Conservation (phyloP, 1,140 invertebrate genomes). For the Bradynema listronoti region DNA sequence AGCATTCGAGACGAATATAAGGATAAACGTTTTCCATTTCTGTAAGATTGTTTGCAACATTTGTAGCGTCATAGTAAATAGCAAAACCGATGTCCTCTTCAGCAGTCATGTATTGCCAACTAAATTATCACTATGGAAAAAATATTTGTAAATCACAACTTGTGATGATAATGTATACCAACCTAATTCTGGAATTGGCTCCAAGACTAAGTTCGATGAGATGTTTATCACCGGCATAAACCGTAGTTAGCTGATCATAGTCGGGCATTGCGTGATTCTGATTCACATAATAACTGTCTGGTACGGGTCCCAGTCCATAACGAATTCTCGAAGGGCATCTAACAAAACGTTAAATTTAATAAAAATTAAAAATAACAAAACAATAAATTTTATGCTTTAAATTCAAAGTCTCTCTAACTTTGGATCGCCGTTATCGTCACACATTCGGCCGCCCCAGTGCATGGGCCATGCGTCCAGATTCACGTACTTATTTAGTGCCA, state of each 20-base stretch:
- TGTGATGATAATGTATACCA: too few species aligned
- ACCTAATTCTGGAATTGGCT: conserved; percentile 49
- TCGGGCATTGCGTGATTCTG: conserved; percentile 44
- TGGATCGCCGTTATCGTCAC: conserved; percentile 54
- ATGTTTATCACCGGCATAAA: conserved; percentile 57
- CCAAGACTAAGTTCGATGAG: conserved; percentile 55
- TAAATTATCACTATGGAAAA: too few species aligned
- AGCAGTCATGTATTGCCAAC: conserved; percentile 57
- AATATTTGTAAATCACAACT: too few species aligned
- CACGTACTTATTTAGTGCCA: conserved; percentile 48
- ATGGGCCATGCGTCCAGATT: conserved; percentile 52
- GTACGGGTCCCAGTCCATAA: conserved; percentile 55
- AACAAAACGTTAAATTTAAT: conserved; percentile 12
- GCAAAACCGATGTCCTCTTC: conserved; percentile 57
- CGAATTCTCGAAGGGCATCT: conserved; percentile 52
- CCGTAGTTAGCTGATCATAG: conserved; percentile 57
- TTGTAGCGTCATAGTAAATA: conserved; percentile 47
- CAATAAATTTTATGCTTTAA: not conserved
- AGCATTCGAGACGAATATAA: conserved; percentile 56
- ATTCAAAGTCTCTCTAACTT: conserved; percentile 30
- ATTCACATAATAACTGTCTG: conserved; percentile 53
- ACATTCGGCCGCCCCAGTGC: conserved; percentile 53
- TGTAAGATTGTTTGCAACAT: conserved; percentile 49
- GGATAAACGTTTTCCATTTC: conserved; percentile 57
- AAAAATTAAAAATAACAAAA: not conserved